Evolutionary conservation across 2,113 vertebrate genomes (phyloP), one percentile per base, ranked within the genome.

Genomic region (Nerophis ophidion): DNA sequence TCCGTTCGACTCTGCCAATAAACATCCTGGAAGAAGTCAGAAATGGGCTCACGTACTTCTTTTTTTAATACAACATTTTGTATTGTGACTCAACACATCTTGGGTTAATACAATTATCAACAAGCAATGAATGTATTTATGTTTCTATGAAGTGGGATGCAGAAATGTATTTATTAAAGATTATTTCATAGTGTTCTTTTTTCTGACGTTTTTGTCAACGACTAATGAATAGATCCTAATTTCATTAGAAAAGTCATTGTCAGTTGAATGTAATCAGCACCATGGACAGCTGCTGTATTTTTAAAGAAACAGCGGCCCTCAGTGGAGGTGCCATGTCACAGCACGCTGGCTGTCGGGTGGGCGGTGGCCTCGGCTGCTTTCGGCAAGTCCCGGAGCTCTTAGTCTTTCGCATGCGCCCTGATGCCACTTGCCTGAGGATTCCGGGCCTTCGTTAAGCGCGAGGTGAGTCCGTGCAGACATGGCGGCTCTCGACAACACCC

Each of bases 81-180:
- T 56, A 77, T 74, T 76, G 78, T 90, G 74, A 85, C 80, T 69
- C 80, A 64, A 75, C 58, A 57, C 52, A 42, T 72, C 44, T 65
- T 81, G 51, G 57, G 62, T 75, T 76, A 64, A 48, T 65, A 75
- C 57, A 35, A 62, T 75, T 68, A 74, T 76, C 69, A 82, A 68
- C 14, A 8, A 8, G 51, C 33, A 70, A 67, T 76, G 66, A 65
- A 72, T 68, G 65, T 67, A 62, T 79, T 44, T 74, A 14, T 66
- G 58, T 65, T 72, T 78, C 65, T 71, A 84, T 53, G 9, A 53
- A 53, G 70, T 84, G 86, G 87, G 84, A 84, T 76, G 83, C 88
- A 83, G 84, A 84, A 86, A 82, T 87, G 86, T 88, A 87, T 88
- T 91, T 86, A 87, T 88, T 89, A 89, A 90, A 76, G 60, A 74